phyloP scores from a whole-genome alignment of 2,888 invertebrate species.

The Cephalotes varians region DNA sequence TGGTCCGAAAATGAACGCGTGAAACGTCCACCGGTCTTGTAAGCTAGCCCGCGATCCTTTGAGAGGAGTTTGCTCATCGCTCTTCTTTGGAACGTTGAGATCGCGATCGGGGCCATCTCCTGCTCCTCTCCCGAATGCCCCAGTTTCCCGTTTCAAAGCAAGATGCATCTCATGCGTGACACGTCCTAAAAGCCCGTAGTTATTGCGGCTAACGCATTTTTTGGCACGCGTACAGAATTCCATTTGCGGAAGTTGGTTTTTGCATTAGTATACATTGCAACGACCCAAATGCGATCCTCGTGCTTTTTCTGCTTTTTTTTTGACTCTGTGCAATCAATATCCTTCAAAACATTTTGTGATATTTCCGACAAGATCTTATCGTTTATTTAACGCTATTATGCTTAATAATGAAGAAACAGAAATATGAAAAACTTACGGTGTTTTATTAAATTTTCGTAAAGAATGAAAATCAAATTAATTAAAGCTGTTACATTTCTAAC shows the following conservation, averaged over 20 bases:
- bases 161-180: slow-evolving; percentile 26
- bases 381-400: background rate
- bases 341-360: background rate
- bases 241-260: slow-evolving; percentile 23
- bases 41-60: background rate
- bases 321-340: background rate
- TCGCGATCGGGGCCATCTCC: background rate
- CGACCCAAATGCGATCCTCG: background rate
- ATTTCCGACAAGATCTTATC: background rate
- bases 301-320: background rate
- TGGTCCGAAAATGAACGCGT: slow-evolving; percentile 52
- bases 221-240: slow-evolving; percentile 22
- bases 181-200: slow-evolving; percentile 24
- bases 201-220: slow-evolving; percentile 44
- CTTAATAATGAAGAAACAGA: background rate
- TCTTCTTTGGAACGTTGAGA: slow-evolving; percentile 5
- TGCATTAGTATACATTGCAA: slow-evolving; percentile 18
- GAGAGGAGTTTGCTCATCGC: slow-evolving; percentile 22
- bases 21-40: background rate
- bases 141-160: slow-evolving; percentile 41
- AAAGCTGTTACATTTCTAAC: background rate
- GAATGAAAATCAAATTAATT: background rate
- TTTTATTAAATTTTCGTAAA: background rate
- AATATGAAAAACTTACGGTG: background rate
- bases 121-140: slow-evolving; percentile 6